These are phyloP conservation scores for Stratiolaelaps scimitus DNA, from an alignment of 1,140 invertebrate genomes.

Conservation along the genomic window DNA sequence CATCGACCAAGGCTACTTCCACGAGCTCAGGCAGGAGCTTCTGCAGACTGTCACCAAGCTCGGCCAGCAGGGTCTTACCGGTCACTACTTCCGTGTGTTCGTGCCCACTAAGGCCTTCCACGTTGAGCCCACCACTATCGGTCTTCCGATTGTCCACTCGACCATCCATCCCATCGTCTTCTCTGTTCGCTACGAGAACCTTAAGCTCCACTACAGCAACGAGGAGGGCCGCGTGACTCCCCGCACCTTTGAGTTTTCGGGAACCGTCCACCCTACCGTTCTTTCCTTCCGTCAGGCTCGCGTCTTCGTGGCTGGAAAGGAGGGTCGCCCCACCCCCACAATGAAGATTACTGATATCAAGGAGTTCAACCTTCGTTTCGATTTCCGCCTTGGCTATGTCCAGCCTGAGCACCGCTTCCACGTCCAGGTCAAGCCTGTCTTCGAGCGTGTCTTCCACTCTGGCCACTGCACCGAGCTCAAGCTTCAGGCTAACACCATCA, in stretches of 20 bases:
- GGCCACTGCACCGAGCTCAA: slow-evolving; percentile 28
- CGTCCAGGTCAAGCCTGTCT: not conserved
- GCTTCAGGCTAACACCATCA: slow-evolving; percentile 6
- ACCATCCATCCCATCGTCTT: slow-evolving; percentile 24
- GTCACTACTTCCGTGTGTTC: slow-evolving; percentile 1
- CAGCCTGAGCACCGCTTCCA: not conserved
- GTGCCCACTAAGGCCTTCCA: slow-evolving; percentile 23
- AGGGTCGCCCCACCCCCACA: not conserved
- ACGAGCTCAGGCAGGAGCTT: slow-evolving; percentile 5
- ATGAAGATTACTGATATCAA: slow-evolving; percentile 6
- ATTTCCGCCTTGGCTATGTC: not conserved
- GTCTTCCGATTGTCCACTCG: slow-evolving; percentile 22
- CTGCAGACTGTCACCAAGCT: not conserved
- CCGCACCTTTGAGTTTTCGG: not conserved
- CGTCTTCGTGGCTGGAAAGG: no score
- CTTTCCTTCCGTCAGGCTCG: slow-evolving; percentile 13
- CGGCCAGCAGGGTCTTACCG: not conserved
- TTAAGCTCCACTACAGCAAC: slow-evolving; percentile 17
- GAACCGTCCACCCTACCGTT: slow-evolving; percentile 10
- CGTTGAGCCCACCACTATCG: slow-evolving; percentile 1
- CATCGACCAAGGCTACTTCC: not conserved
- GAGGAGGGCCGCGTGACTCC: slow-evolving; percentile 1
- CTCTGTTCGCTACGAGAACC: slow-evolving; percentile 16
- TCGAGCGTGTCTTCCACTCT: slow-evolving; percentile 27
- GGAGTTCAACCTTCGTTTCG: slow-evolving; percentile 19